Base-by-base conservation (phyloP, 2,113 vertebrate genomes). In the Pluvianellus socialis region DNA sequence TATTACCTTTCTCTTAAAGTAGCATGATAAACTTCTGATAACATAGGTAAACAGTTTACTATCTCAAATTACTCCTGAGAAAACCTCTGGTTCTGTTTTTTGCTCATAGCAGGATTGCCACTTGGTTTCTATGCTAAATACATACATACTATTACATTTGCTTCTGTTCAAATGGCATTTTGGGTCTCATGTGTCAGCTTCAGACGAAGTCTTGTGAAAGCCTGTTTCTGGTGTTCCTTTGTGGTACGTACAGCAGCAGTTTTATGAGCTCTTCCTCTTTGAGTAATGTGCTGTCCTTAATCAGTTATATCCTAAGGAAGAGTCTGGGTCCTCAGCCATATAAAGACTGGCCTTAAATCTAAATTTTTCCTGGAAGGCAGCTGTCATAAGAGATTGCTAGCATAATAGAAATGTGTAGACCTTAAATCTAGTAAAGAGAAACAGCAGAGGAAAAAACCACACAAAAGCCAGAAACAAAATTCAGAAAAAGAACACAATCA, bases 261-360 rank as follows among this genome's bases (percentile, higher is more conserved):
- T 88, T 75, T 32, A 26, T 2, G 2, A 71, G 5, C 14, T 49
- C 12, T 58, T 77, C 17, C 8, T 76, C 18, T 77, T 15, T 8
- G 7, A 58, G 38, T 23, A 26, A 10, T 47, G 33, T 52, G 3
- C 32, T 45, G 9, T 74, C 32, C 11, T 55, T 65, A 22, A 44
- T 24, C 28, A 20, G 10, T 68, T 82, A 9, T 10, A 40, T 24
- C 6, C 10, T 44, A 18, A 55, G 38, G 14, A 38, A 35, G 5
- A 27, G 6, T 71, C 17, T 7, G 22, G 2, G 3, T 76, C 11
- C 1, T 45, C 12, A 35, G 20, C 6, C 9, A 1, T 6, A 4
- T 10, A 9, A 70, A 61, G 33, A 28, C 14, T 61, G 16, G 6
- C 58, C 17, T 58, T 27, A 16, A 28, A 17, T 30, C 30, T 59